These are phyloP conservation scores for Pseudocheirus occidentalis DNA, from an alignment of 2,797 vertebrate species.

Conservation along the genomic window DNA sequence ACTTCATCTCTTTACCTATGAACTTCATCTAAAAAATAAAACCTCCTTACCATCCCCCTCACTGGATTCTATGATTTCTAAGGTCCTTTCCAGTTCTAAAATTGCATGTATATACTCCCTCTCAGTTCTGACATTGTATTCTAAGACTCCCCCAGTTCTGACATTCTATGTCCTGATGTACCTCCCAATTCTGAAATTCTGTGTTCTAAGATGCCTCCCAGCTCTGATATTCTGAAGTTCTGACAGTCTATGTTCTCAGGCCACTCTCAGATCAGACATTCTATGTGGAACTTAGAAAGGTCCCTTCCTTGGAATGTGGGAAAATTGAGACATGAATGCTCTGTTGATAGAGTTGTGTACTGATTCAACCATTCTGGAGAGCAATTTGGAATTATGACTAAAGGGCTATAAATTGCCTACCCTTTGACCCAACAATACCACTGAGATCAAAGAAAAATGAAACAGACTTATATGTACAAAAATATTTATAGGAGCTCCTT, in stretches of 20 bases:
- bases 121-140: too few species aligned
- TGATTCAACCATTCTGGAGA: neutral
- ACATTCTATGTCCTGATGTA: too few species aligned
- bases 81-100: neutral
- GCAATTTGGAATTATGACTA: neutral
- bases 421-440: neutral
- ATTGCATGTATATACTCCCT: neutral
- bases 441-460: neutral
- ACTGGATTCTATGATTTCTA: neutral
- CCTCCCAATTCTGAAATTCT: too few species aligned
- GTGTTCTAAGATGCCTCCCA: neutral
- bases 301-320: neutral
- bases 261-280: neutral
- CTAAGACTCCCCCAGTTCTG: too few species aligned
- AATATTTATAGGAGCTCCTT: neutral
- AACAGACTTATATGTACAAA: neutral
- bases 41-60: neutral
- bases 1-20: neutral
- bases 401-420: neutral
- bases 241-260: neutral
- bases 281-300: neutral
- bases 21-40: neutral
- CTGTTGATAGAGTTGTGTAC: neutral
- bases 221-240: neutral
- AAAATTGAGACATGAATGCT: neutral